phyloP scores from a whole-genome alignment of 2,797 vertebrate genomes.

The Typhlichthys subterraneus region DNA sequence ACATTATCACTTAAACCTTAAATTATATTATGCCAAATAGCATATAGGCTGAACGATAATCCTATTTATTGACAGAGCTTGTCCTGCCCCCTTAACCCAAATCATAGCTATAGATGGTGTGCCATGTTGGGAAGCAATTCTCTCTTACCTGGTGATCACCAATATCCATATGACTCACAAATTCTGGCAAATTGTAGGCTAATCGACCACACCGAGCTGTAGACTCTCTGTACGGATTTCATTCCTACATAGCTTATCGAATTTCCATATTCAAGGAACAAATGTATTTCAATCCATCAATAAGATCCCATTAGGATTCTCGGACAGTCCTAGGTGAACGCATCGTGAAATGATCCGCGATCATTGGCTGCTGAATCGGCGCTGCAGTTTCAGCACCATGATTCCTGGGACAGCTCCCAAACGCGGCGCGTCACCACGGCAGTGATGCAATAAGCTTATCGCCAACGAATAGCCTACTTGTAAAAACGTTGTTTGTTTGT shows the following conservation, averaged over 20 bases:
- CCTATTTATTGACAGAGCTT: constrained; percentile 18
- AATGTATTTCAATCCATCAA: constrained; percentile 46
- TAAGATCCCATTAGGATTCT: constrained; percentile 47
- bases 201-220: constrained; percentile 55
- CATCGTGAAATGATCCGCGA: constrained; percentile 58
- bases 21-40: constrained; percentile 26
- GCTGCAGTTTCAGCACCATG: constrained; percentile 88
- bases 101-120: constrained; percentile 50
- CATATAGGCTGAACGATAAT: constrained; percentile 1
- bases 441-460: constrained; percentile 68
- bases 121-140: constrained; percentile 45
- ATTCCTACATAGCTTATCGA: constrained; percentile 31
- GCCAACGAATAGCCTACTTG: constrained; percentile 42
- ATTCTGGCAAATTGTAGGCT: constrained; percentile 33
- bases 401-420: constrained; percentile 90
- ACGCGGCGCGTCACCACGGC: constrained; percentile 76
- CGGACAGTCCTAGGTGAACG: constrained; percentile 62
- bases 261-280: constrained; percentile 29
- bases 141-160: constrained; percentile 67
- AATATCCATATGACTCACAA: constrained; percentile 54
- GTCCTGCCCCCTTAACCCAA: constrained; percentile 35
- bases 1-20: constrained; percentile 32
- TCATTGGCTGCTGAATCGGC: constrained; percentile 67
- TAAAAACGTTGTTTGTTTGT: constrained; percentile 16
- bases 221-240: constrained; percentile 40